Conservation (phyloP, 2,113 vertebrate genomes). For the Protomyctophum bolini region DNA sequence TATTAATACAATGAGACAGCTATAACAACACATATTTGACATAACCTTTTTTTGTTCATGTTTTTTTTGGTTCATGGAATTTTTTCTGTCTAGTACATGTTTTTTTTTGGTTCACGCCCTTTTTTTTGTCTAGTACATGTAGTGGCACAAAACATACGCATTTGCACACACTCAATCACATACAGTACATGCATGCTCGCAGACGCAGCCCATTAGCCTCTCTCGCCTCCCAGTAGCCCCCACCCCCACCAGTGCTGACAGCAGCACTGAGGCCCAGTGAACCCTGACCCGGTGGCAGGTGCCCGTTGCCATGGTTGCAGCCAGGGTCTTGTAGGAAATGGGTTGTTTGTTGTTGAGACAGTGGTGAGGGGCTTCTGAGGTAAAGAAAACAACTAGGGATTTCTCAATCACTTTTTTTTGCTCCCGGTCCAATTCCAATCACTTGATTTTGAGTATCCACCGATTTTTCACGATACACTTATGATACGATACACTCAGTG, state of each 20-base stretch:
- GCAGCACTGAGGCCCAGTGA: slow-evolving; percentile 51
- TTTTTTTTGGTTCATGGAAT: too few species aligned
- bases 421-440: too few species aligned
- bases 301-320: slow-evolving; percentile 48
- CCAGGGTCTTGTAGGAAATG: slow-evolving; percentile 35
- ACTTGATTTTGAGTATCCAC: too few species aligned
- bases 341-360: slow-evolving; percentile 57
- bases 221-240: neutral
- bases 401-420: too few species aligned
- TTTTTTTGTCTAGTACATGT: slow-evolving; percentile 3
- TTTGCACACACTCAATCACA: slow-evolving; percentile 22
- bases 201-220: neutral
- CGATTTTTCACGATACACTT: too few species aligned
- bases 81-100: too few species aligned
- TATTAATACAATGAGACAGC: too few species aligned
- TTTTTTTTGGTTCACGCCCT: neutral
- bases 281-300: slow-evolving; percentile 53
- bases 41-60: too few species aligned
- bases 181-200: neutral
- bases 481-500: too few species aligned
- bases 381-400: too few species aligned
- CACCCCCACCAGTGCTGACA: slow-evolving; percentile 45
- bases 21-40: too few species aligned
- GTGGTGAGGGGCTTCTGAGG: slow-evolving; percentile 19
- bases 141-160: neutral